A percentile compares a stretch with the other conserved stretches of the same genome.
phyloP scores from a whole-genome alignment of 2,113 vertebrate species.

The Reinhardtius hippoglossoides region DNA sequence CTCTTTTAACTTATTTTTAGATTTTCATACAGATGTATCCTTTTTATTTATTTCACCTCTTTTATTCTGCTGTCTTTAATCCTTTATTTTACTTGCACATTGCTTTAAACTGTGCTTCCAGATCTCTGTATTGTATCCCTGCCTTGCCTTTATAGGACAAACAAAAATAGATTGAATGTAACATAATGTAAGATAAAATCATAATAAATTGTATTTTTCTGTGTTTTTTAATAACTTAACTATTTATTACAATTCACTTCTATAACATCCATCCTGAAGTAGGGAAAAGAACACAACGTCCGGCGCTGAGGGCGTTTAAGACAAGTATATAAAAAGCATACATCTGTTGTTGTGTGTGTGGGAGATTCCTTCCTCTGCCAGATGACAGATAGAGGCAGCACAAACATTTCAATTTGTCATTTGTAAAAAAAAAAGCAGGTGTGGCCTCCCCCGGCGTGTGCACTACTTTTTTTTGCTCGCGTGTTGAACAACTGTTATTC shows the following conservation, averaged over 20 bases:
- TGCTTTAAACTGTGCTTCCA: too few species aligned
- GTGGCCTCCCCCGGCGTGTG: neutral
- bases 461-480: neutral
- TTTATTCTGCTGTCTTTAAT: too few species aligned
- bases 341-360: neutral
- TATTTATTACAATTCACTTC: neutral
- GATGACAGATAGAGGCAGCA: neutral
- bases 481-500: conserved; percentile 9
- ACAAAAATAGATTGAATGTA: neutral
- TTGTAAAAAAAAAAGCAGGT: neutral
- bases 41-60: neutral
- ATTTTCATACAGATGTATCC: too few species aligned
- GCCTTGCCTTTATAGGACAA: neutral
- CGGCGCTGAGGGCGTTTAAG: neutral
- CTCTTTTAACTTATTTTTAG: too few species aligned
- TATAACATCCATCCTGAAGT: neutral
- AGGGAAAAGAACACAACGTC: neutral
- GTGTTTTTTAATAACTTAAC: neutral
- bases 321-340: neutral
- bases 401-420: neutral
- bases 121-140: too few species aligned
- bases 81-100: too few species aligned
- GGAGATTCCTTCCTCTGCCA: neutral
- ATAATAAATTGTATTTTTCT: neutral
- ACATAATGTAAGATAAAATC: neutral